Percentiles rank a stretch among this genome's conserved stretches.
Evolutionary conservation across 30 jellyfish, hydroid and myxozoan species (phyloP).

Genomic region (Morbakka virulenta): DNA sequence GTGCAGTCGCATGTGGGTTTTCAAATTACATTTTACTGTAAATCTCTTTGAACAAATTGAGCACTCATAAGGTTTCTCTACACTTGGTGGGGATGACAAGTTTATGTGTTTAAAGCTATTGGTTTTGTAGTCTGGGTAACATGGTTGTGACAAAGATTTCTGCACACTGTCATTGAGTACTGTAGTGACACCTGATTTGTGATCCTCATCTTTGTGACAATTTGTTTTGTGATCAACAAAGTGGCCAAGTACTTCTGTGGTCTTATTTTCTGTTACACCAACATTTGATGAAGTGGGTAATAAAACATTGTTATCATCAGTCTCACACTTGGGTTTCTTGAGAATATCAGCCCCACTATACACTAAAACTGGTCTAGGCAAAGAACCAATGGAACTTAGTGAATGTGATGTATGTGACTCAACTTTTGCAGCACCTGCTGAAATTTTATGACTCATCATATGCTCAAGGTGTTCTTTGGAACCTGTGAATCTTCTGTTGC

Average conservation of each 20-base stretch:
- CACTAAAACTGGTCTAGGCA: not conserved
- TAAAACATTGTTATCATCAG: not conserved
- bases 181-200: not conserved
- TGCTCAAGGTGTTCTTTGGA: not conserved
- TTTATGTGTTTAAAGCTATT: not conserved
- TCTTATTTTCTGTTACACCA: too few relatives aligned
- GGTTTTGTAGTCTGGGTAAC: not conserved
- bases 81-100: too few relatives aligned
- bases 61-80: not conserved
- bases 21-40: not conserved
- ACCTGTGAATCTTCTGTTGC: not conserved
- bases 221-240: too few relatives aligned
- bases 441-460: not conserved
- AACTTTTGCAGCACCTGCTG: not conserved
- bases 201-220: not conserved
- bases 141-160: not conserved
- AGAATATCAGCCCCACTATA: not conserved
- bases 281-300: not conserved
- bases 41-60: not conserved
- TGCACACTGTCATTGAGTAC: not conserved
- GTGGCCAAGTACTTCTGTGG: not conserved
- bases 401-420: not conserved
- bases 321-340: too few relatives aligned
- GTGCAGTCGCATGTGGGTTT: constrained; percentile 3
- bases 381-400: not conserved